A percentile compares a stretch with the other conserved stretches of the same genome.
phyloP scores from a whole-genome alignment of 2,797 vertebrate genomes.

The Pangasius sanitwongsei region DNA sequence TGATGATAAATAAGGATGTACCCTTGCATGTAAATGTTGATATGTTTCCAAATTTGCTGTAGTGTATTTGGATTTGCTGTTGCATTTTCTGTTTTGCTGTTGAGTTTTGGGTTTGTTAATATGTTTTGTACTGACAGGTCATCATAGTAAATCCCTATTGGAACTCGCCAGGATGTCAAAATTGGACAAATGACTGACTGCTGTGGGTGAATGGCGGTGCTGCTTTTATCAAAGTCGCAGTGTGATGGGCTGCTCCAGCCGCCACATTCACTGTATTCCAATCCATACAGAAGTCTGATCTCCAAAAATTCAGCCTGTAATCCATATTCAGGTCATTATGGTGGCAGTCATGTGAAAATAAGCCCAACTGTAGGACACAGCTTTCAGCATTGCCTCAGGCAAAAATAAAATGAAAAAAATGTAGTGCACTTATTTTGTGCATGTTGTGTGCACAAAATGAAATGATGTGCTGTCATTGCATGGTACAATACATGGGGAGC shows the following conservation, averaged over 20 bases:
- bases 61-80: background rate
- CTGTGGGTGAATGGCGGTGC: constrained; percentile 53
- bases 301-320: constrained; percentile 3
- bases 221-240: constrained; percentile 57
- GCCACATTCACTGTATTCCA: background rate
- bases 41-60: background rate
- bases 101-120: background rate
- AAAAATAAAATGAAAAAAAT: constrained; percentile 1
- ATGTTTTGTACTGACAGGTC: background rate
- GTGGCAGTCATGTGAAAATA: background rate
- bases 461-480: constrained; percentile 35
- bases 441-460: constrained; percentile 56
- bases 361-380: constrained; percentile 4
- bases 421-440: constrained; percentile 10
- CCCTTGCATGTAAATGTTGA: background rate
- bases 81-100: background rate
- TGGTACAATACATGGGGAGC: constrained; percentile 5
- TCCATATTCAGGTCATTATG: constrained; percentile 1
- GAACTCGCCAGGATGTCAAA: constrained; percentile 25
- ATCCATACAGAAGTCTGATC: background rate
- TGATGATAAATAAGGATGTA: constrained; percentile 10
- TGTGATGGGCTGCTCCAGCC: constrained; percentile 27
- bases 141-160: constrained; percentile 15
- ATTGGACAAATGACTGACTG: constrained; percentile 37
- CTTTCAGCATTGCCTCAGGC: background rate